Evolutionary conservation across 2,888 invertebrate species (phyloP).

Genomic region (Dryococelus australis): DNA sequence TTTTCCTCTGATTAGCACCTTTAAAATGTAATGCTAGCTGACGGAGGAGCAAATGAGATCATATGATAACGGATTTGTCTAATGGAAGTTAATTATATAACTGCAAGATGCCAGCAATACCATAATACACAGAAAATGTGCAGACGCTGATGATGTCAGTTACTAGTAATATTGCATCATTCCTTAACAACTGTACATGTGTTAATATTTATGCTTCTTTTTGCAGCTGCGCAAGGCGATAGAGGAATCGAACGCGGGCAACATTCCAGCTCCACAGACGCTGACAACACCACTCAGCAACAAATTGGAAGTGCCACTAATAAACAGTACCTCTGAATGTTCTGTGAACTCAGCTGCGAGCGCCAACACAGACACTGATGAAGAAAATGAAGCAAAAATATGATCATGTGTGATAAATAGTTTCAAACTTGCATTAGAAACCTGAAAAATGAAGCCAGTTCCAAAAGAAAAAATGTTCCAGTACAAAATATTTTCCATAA

Average conservation of each 20-base stretch:
- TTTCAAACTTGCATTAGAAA: background rate
- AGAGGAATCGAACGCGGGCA: conserved; percentile 87
- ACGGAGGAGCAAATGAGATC: too few species aligned
- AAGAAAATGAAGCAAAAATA: conserved; percentile 35
- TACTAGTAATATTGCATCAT: too few species aligned
- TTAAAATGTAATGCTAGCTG: too few species aligned
- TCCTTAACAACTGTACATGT: background rate
- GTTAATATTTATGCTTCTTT: conserved; percentile 18
- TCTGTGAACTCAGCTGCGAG: conserved; percentile 46
- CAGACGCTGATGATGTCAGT: too few species aligned
- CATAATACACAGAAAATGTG: too few species aligned
- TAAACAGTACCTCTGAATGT: conserved; percentile 40
- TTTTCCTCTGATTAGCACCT: too few species aligned
- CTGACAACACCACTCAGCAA: conserved; percentile 28
- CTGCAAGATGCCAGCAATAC: too few species aligned
- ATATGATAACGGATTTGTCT: too few species aligned
- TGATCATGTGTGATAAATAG: background rate
- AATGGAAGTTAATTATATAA: too few species aligned
- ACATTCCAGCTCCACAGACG: conserved; percentile 57
- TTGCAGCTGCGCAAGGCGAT: conserved; percentile 82
- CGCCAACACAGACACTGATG: conserved; percentile 41
- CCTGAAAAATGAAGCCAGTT: background rate
- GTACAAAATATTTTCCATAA: background rate
- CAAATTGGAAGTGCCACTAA: conserved; percentile 33
- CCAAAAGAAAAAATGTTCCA: background rate